A percentile compares a stretch with the other conserved stretches of the same genome.
Conservation (phyloP, 1,140 invertebrate genomes). For the Ooceraea biroi region DNA sequence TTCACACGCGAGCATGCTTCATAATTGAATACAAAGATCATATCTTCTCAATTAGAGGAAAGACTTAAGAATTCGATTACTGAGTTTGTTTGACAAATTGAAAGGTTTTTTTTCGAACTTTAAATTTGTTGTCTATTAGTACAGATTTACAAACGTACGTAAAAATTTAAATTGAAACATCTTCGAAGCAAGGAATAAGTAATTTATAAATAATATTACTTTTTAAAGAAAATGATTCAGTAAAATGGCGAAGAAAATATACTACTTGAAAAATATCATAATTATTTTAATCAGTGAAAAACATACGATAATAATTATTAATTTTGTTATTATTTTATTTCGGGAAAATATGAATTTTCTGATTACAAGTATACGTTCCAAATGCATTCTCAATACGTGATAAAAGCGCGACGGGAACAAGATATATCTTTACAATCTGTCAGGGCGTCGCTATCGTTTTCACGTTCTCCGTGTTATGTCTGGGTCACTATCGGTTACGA, state of each 20-base stretch:
- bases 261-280: neutral
- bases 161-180: neutral
- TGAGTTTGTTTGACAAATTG: too few species aligned
- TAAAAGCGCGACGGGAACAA: neutral
- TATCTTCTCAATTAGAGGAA: too few species aligned
- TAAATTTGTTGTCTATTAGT: too few species aligned
- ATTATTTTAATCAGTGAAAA: too few species aligned
- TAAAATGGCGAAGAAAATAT: neutral
- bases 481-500: conserved; percentile 42
- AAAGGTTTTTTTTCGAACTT: too few species aligned
- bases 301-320: too few species aligned
- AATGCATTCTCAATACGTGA: neutral
- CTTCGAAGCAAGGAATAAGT: neutral
- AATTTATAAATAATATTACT: neutral
- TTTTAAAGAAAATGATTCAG: neutral
- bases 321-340: too few species aligned
- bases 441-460: conserved; percentile 20
- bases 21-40: too few species aligned
- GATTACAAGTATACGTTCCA: neutral
- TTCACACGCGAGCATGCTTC: too few species aligned
- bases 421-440: conserved; percentile 28
- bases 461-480: conserved; percentile 9
- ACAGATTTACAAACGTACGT: too few species aligned
- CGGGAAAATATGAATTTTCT: neutral
- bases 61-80: too few species aligned